Percentiles rank a stretch among this genome's conserved stretches.
phyloP scores from a whole-genome alignment of 1,140 invertebrate genomes.

The Nymphalis io region DNA sequence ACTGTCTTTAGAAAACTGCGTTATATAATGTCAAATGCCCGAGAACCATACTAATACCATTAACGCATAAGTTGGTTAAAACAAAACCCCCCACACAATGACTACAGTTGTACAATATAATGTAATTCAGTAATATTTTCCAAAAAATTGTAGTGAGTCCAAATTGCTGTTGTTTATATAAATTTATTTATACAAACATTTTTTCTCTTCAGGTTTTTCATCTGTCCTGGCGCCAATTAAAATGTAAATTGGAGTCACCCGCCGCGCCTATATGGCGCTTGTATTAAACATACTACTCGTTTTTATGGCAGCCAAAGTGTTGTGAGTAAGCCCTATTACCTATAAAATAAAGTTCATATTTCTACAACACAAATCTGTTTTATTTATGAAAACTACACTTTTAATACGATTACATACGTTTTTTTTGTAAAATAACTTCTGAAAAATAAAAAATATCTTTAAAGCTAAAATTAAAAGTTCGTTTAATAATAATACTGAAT shows the following conservation, averaged over 20 bases:
- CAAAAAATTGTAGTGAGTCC: background rate
- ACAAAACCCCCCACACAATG: too few relatives aligned
- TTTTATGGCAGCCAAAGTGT: background rate
- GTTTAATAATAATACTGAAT: too few relatives aligned
- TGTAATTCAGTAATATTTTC: constrained; percentile 9
- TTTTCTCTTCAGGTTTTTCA: constrained; percentile 13
- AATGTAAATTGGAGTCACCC: constrained; percentile 51
- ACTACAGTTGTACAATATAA: too few relatives aligned
- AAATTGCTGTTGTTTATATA: constrained; percentile 28
- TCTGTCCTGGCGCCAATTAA: constrained; percentile 44
- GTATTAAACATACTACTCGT: background rate
- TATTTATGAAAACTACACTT: constrained; percentile 7
- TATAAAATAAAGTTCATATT: background rate
- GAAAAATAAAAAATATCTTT: background rate
- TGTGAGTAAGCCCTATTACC: background rate
- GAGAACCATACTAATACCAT: too few relatives aligned
- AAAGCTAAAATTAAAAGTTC: too few relatives aligned
- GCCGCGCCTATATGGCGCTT: constrained; percentile 5
- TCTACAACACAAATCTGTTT: background rate
- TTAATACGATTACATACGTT: constrained; percentile 8
- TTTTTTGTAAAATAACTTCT: constrained; percentile 5
- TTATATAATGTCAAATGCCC: too few relatives aligned
- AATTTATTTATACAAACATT: constrained; percentile 26
- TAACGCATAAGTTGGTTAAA: too few relatives aligned
- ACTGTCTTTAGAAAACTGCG: too few relatives aligned